A percentile compares a stretch with the other conserved stretches of the same genome.
phyloP scores from a whole-genome alignment of 2,888 invertebrate species.

The Drosophila nr. medialis region DNA sequence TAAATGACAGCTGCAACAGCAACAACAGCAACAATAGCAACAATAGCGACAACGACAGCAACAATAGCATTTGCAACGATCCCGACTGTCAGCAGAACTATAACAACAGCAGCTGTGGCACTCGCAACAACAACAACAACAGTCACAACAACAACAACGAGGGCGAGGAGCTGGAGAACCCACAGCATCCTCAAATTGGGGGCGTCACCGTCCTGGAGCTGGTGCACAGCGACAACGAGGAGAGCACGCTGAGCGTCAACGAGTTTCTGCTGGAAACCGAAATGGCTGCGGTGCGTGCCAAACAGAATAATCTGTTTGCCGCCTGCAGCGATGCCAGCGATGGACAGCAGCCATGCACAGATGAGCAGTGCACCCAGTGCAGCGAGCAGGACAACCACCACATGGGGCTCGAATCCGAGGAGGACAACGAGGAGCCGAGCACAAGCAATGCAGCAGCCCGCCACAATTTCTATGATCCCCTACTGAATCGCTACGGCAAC shows the following conservation, averaged over 20 bases:
- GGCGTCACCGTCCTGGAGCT: conserved; percentile 62
- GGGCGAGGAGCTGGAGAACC: conserved; percentile 35
- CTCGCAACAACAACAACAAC: conserved; percentile 54
- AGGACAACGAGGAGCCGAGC: conserved; percentile 54
- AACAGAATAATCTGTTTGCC: conserved; percentile 55
- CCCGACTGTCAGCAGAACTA: conserved; percentile 80
- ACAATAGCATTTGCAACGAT: conserved; percentile 75
- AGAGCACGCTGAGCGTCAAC: conserved; percentile 71
- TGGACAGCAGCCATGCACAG: conserved; percentile 71
- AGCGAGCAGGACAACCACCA: conserved; percentile 53
- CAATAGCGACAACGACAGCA: conserved; percentile 51
- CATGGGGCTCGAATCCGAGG: conserved; percentile 34
- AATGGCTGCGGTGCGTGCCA: conserved; percentile 60
- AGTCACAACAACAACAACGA: conserved; percentile 63
- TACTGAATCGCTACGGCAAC: conserved; percentile 78
- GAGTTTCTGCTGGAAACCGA: conserved; percentile 71
- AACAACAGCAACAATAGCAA: conserved; percentile 35
- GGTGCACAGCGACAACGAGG: conserved; percentile 61
- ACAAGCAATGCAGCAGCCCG: conserved; percentile 69
- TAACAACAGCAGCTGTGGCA: conserved; percentile 53
- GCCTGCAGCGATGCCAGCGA: conserved; percentile 33
- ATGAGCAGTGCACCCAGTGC: conserved; percentile 74
- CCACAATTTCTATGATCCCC: conserved; percentile 82
- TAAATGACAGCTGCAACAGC: conserved; percentile 62
- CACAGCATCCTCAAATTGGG: conserved; percentile 47